Conservation (phyloP, 2,797 vertebrate genomes). For the Pseudochirops cupreus region DNA sequence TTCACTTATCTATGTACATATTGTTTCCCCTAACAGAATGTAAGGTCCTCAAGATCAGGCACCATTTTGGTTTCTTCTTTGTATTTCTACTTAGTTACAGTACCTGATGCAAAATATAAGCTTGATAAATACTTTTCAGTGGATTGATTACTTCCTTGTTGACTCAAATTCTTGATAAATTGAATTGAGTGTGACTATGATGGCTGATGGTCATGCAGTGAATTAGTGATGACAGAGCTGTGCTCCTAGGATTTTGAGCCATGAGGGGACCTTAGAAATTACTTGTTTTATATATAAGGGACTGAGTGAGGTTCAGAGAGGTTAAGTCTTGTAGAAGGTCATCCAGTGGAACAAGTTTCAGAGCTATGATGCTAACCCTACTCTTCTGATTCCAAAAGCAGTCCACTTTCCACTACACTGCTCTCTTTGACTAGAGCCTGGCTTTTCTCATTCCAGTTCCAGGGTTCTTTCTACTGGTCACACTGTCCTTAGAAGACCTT, state of each 20-base stretch:
- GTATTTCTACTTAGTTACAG: not conserved
- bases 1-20: not conserved
- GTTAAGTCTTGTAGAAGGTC: not conserved
- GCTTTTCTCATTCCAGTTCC: not conserved
- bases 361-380: not conserved
- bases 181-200: not conserved
- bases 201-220: not conserved
- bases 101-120: not conserved
- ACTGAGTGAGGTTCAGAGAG: not conserved
- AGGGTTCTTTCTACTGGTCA: not conserved
- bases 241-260: not conserved
- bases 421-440: not conserved
- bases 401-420: not conserved
- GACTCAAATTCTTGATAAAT: not conserved
- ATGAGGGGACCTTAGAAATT: not conserved
- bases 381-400: not conserved
- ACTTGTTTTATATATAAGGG: not conserved
- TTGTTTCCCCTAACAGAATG: not conserved
- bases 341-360: not conserved
- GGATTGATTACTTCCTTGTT: not conserved
- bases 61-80: not conserved
- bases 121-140: not conserved
- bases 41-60: not conserved
- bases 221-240: not conserved
- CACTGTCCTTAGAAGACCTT: not conserved